Evolutionary conservation across 2,113 vertebrate species (phyloP), one percentile per base, ranked within the genome.

Genomic region (Nerophis lumbriciformis): DNA sequence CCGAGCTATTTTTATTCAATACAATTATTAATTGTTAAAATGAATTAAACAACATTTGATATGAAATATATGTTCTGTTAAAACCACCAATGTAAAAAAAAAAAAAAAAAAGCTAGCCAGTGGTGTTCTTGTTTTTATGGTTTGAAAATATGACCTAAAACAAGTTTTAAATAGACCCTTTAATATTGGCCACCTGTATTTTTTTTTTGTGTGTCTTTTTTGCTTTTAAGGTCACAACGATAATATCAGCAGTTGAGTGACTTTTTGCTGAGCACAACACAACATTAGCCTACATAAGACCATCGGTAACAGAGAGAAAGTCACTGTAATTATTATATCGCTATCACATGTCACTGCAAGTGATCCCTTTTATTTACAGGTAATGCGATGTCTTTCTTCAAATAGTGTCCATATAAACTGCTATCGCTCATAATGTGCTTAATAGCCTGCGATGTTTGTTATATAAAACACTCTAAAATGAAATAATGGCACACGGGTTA

Each of bases 381-480:
- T 57, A 39, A 16, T 39, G 42, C 19, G 38, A 44, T 57, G 13
- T 21, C 12, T 10, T 57, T 42, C 38, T 42, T 1, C 19, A 19
- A 57, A 57, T 57, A 12, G 13, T 16, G n/a, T 44, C 16, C 3
- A 10, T 45, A 45, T 45, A 45, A 45, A 57, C 55, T 44, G 11
- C 39, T 4, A 6, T 57, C 16, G 39, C 39, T 57, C n/a, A 9
- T 42, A 42, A 42, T 57, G 39, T 11, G 55, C 55, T 44, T 57
- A 44, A 57, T 57, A 57, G 21, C 39, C 12, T 48, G 16, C 53
- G 28, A 11, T 63, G 44, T 59, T 37, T 53, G 50, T 58, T 61
- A 61, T 45, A 61, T 39, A 37, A 57, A 72, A 60, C 57, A 48
- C 19, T 28, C 47, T 19, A 50, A 68, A 69, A 38, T 35, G 13